These are phyloP conservation scores for Lissocephala sabroskyi DNA, from an alignment of 2,888 invertebrate species.

Conservation along the genomic window DNA sequence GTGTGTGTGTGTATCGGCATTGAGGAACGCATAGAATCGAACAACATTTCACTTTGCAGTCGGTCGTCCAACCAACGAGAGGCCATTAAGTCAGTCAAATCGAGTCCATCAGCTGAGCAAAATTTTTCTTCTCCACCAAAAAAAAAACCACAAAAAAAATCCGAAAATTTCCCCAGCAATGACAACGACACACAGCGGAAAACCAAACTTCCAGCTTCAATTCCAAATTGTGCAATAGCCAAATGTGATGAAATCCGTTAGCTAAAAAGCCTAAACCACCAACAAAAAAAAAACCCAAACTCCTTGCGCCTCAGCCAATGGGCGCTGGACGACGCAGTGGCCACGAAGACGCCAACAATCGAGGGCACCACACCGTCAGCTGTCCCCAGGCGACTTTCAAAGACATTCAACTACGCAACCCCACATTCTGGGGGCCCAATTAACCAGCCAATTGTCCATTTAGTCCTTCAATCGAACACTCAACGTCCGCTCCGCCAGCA, in stretches of 20 bases:
- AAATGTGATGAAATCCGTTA: conserved; percentile 14
- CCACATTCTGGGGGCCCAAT: too few relatives aligned
- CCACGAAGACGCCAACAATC: conserved; percentile 23
- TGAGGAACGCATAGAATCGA: conserved; percentile 7
- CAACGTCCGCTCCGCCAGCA: too few relatives aligned
- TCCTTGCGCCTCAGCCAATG: conserved; percentile 26
- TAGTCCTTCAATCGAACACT: conserved; percentile 45
- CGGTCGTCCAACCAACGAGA: conserved; percentile 19
- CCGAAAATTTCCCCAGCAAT: conserved; percentile 7
- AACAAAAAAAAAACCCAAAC: not conserved
- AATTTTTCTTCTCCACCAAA: not conserved
- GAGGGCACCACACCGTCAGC: not conserved
- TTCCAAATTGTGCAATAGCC: conserved; percentile 27
- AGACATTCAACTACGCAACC: too few relatives aligned
- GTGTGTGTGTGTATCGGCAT: not conserved
- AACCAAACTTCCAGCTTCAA: conserved; percentile 13
- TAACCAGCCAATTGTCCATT: not conserved
- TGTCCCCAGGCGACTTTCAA: too few relatives aligned
- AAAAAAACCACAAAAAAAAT: not conserved
- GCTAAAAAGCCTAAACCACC: not conserved
- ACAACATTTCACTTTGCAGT: conserved; percentile 12
- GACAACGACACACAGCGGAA: conserved; percentile 4
- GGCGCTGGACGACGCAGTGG: conserved; percentile 10
- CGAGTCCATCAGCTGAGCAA: not conserved
- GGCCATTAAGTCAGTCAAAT: conserved; percentile 1